Percentiles rank a stretch among this genome's conserved stretches.
These are phyloP conservation scores for Phaonia tiefii DNA, from an alignment of 2,888 invertebrate species.

Conservation along the genomic window DNA sequence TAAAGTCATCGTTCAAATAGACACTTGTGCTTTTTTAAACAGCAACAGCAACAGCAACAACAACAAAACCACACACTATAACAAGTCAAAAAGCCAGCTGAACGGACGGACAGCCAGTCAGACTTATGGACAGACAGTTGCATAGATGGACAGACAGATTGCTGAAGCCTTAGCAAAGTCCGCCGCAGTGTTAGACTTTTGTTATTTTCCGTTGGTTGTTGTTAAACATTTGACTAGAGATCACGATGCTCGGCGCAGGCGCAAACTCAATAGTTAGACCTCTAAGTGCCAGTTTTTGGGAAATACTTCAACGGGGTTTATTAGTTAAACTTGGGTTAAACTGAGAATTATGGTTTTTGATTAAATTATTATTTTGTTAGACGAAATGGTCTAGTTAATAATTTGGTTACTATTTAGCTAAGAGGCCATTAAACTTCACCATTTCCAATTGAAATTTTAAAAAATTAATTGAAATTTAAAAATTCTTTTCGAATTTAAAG, in stretches of 20 bases:
- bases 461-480: too few species aligned
- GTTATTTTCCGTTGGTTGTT: constrained; percentile 39
- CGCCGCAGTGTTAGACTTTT: neutral
- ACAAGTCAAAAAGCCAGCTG: constrained; percentile 23
- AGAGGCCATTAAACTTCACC: too few species aligned
- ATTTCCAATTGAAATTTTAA: too few species aligned
- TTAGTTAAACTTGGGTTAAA: too few species aligned
- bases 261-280: constrained; percentile 31
- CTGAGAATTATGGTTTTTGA: too few species aligned
- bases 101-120: constrained; percentile 41
- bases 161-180: constrained; percentile 31
- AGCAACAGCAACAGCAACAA: constrained; percentile 1
- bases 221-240: constrained; percentile 62
- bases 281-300: too few species aligned
- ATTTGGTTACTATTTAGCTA: too few species aligned
- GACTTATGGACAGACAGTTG: constrained; percentile 43
- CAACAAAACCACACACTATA: constrained; percentile 48
- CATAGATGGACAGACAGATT: constrained; percentile 25
- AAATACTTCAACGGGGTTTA: too few species aligned
- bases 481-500: too few species aligned
- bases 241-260: constrained; percentile 44
- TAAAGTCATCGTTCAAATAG: constrained; percentile 67
- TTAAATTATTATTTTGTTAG: too few species aligned
- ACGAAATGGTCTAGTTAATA: too few species aligned
- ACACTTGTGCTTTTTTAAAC: constrained; percentile 63